A percentile compares a stretch with the other conserved stretches of the same genome.
Conservation (phyloP, 2,113 vertebrate species). For the Willisornis vidua region DNA sequence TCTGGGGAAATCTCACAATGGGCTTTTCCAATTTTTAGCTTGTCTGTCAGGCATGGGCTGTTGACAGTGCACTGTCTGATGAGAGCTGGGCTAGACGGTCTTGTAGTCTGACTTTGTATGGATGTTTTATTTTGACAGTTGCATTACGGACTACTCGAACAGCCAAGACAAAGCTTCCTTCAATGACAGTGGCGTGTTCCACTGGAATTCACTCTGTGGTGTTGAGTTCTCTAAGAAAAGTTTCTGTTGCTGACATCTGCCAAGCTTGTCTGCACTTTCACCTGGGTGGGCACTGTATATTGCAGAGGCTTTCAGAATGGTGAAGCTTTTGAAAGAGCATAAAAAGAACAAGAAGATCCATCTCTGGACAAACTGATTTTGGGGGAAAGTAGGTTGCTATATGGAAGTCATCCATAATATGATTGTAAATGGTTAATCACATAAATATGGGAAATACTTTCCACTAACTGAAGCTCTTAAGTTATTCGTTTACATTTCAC, state of each 20-base stretch:
- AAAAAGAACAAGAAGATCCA: not conserved
- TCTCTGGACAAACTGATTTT: not conserved
- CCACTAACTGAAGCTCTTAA: not conserved
- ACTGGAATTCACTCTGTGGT: not conserved
- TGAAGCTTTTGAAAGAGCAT: not conserved
- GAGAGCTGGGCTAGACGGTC: not conserved
- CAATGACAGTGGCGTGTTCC: not conserved
- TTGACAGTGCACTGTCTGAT: not conserved
- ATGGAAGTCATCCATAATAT: not conserved
- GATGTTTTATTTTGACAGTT: not conserved
- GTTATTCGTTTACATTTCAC: not conserved
- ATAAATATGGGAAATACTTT: not conserved
- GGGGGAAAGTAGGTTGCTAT: not conserved
- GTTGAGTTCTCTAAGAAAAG: not conserved
- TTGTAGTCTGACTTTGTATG: not conserved
- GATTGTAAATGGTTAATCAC: not conserved
- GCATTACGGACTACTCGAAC: not conserved
- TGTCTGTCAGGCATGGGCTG: not conserved
- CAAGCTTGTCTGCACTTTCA: not conserved
- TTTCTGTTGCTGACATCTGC: not conserved
- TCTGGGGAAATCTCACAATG: not conserved
- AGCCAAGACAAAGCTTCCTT: not conserved
- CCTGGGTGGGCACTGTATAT: not conserved
- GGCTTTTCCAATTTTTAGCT: not conserved
- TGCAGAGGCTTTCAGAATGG: not conserved